Base-by-base conservation (phyloP, 2,113 vertebrate genomes). In the Okapia johnstoni region DNA sequence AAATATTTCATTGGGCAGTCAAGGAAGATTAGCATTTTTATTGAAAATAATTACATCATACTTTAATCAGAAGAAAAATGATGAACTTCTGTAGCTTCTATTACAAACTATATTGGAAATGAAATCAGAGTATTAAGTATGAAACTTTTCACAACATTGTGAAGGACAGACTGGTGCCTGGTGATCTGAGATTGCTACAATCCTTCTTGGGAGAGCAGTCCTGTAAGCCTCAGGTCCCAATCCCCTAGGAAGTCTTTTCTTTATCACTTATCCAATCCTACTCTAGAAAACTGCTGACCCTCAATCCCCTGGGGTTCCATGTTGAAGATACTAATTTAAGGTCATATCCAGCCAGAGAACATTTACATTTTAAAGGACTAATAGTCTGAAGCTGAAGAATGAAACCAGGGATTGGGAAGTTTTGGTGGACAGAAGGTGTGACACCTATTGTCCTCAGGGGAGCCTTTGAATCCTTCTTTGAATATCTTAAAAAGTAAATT, bases 1-100 rank as follows among this genome's bases (percentile, higher is more conserved):
- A 96, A 96, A 96, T 48, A 92, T 23, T 96, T 95, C 43, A 58
- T 81, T 88, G 30, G 95, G 33, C 63, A 96, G 43, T 50, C 28
- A 83, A 61, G 40, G 77, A 96, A 33, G 66, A 93, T 96, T 87
- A 21, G 14, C 43, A 15, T 94, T 93, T 97, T 80, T 89, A 73
- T 46, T 80, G n/a, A 63, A 89, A 87, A 85, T 97, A 40, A 81
- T 94, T 88, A 63, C 2, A 77, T 55, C 43, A 11, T 52, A 52
- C 36, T 15, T 88, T 96, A 55, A 79, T 95, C 5, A 94, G 92
- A 95, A 73, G 85, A 93, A 86, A 95, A 94, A 46, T 50, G 30
- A 58, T 73, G 21, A 90, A 70, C 23, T 66, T 6, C 12, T 80
- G 8, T 40, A 89, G 40, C 30, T 76, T 90, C 55, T 87, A 11